Base-by-base conservation (phyloP, 2,888 invertebrate genomes). In the Drosophila colorata region DNA sequence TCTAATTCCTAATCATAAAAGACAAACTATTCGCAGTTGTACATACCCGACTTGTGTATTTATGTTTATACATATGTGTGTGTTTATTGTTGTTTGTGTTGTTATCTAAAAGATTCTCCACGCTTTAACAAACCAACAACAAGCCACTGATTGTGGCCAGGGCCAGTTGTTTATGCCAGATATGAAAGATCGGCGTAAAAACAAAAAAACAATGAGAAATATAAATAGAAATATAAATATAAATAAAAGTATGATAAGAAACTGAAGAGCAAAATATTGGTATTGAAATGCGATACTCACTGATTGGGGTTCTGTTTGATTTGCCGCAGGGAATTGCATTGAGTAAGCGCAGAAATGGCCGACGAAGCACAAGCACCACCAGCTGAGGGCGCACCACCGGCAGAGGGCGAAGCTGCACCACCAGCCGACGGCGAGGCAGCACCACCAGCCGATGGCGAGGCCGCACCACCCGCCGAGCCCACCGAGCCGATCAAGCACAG, bases 281-380 rank as follows among this genome's bases (percentile, higher is more conserved):
- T 18, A 23, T 4, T 56, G 16, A 56, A 43, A 43, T 41, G 5
- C 14, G 41, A 68, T 66, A 56, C 11, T 61, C 1, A 25, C 35
- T 16, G 6, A 1, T 59, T 35, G n/a, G 13, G 7, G 35, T n/a
- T 18, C 13, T 40, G 11, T 16, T 13, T 4, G 13, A 13, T 18
- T 23, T 8, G 25, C 20, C 23, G 0, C 44, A 88, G 86, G 61
- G 65, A 81, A 76, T 72, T 88, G 73, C 79, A 84, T 87, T 87
- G 74, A 87, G 61, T 63, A 73, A 84, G 49, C 84, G 53, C 69
- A 86, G 90, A 84, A 86, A 92, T 92, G 92, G 92, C 92, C 90
- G 92, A 92, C 84, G 92, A 92, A 91, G 91, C 91, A 89, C 90
- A 91, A 88, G 89, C 91, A 78, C 89, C 90, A 83, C 89, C 91